A percentile compares a stretch with the other conserved stretches of the same genome.
These are phyloP conservation scores for Chlorospingus semifuscus DNA, from an alignment of 2,797 vertebrate species.

Conservation along the genomic window DNA sequence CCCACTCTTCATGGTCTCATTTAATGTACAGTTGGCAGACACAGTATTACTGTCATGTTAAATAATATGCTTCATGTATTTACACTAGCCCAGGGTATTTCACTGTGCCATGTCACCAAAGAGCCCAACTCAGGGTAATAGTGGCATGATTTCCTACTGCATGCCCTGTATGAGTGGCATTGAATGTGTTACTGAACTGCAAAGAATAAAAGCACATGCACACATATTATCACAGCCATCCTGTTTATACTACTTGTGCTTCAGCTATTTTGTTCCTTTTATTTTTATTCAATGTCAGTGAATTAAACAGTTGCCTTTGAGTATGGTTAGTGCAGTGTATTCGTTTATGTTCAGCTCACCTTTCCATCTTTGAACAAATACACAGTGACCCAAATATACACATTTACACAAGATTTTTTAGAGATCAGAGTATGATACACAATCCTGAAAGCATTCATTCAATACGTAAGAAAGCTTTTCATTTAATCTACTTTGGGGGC, in stretches of 20 bases:
- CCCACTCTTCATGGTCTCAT: rapidly evolving
- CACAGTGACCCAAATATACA: background rate
- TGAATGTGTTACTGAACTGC: background rate
- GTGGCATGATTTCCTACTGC: background rate
- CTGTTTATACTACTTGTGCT: background rate
- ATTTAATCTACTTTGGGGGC: background rate
- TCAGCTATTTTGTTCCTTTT: background rate
- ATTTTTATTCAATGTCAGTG: background rate
- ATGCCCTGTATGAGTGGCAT: background rate
- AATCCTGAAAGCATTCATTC: background rate
- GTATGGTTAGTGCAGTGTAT: background rate
- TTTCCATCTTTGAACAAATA: background rate
- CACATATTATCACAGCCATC: background rate
- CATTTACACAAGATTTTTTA: slow-evolving; percentile 3
- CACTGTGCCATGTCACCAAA: background rate
- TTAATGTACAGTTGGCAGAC: background rate
- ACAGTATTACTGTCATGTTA: background rate
- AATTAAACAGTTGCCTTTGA: background rate
- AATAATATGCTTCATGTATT: background rate
- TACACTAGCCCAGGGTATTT: background rate
- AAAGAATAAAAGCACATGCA: background rate
- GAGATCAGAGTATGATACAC: background rate
- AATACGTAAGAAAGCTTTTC: background rate
- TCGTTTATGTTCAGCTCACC: background rate
- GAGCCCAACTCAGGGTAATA: background rate